Percentiles rank a stretch among this genome's conserved stretches.
Evolutionary conservation across 2,113 vertebrate genomes (phyloP).

Genomic region (Lasiurus cinereus): DNA sequence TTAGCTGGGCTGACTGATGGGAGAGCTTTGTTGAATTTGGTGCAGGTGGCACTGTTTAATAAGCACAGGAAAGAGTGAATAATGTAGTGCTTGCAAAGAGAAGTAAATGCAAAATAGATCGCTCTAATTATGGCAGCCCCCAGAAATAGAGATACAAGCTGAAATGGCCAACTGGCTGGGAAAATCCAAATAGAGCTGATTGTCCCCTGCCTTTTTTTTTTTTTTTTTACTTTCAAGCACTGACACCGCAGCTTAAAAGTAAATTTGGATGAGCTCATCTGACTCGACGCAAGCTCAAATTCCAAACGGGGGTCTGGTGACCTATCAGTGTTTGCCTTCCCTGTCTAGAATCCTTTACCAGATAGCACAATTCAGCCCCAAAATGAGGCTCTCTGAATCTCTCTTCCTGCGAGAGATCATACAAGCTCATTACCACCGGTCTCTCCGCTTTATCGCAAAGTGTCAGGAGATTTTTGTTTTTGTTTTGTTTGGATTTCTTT

Average conservation of each 20-base stretch:
- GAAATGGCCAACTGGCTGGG: conserved; percentile 85
- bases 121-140: conserved; percentile 88
- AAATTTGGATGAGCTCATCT: conserved; percentile 72
- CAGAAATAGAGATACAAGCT: conserved; percentile 87
- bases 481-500: conserved; percentile 77
- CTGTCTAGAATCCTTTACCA: conserved; percentile 60
- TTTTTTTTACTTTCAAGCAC: conserved; percentile 75
- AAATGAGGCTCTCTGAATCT: conserved; percentile 57
- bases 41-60: conserved; percentile 92
- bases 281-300: conserved; percentile 75
- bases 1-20: conserved; percentile 87
- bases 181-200: conserved; percentile 84
- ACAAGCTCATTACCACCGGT: conserved; percentile 43
- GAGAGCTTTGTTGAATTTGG: conserved; percentile 89
- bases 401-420: conserved; percentile 51
- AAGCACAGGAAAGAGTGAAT: conserved; percentile 90
- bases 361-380: conserved; percentile 56
- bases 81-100: conserved; percentile 90
- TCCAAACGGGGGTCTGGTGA: conserved; percentile 73
- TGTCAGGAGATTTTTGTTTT: conserved; percentile 76
- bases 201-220: conserved; percentile 69
- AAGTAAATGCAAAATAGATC: conserved; percentile 91
- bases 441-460: conserved; percentile 74
- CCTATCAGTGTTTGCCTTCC: conserved; percentile 70
- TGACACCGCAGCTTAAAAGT: conserved; percentile 80